Base-by-base conservation (phyloP, 2,888 invertebrate species). In the Pammene fasciana region DNA sequence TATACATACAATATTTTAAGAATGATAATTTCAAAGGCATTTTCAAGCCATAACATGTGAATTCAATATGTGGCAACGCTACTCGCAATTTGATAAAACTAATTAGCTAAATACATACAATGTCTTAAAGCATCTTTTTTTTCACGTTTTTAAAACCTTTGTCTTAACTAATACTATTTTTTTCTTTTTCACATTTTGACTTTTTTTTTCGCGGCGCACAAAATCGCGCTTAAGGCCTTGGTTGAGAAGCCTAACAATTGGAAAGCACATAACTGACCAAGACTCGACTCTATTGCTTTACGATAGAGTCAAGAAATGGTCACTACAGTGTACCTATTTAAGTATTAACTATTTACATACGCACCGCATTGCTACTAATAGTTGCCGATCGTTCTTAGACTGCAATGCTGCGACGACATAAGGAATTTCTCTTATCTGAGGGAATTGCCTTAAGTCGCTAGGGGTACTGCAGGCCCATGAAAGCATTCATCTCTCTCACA, bases 71-170 rank as follows among this genome's bases (percentile, higher is more conserved):
- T 54, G 59, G 38, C n/a, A 52, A 43, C 18, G 46, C 48, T 57
- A 55, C 54, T 46, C 66, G 54, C 41, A 59, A 56, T 61, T 55
- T 65, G 52, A 56, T 70, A 70, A 54, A 70, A 70, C 61, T 70
- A 67, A 70, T 70, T 43, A 54, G 65, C 70, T 70, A 68, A 68
- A 70, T 70, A 65, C 65, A 70, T 70, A 68, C 65, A 70, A 60
- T 60, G 65, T 70, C 65, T 65, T 70, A 70, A 70, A 70, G 70
- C 70, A 65, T 70, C 68, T 70, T 65, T 65, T 59, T 68, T 64
- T 68, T 59, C 64, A 52, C 36, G 52, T 68, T 65, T 68, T 68
- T 59, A n/a, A 54, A 68, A 68, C 56, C 8, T 54, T 65, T 70
- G 60, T 43, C 67, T 70, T 70, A 67, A 65, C 38, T 70, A 68